Evolutionary conservation across 1,140 invertebrate species (phyloP).

Genomic region (Teleopsis dalmanni): DNA sequence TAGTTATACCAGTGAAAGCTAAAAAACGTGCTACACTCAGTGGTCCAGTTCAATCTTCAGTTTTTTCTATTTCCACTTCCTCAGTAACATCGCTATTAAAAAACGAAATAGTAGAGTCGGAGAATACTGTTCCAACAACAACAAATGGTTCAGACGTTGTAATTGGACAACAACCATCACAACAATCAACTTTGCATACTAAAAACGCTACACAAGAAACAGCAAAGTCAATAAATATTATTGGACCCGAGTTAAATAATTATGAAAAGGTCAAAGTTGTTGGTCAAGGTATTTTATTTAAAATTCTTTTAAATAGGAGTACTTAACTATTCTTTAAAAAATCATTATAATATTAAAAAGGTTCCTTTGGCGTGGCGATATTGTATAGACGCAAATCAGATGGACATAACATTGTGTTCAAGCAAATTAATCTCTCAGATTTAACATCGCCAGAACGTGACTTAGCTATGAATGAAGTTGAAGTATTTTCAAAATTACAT

Average conservation of each 20-base stretch:
- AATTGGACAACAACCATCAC: no score
- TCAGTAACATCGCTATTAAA: slow-evolving; percentile 15
- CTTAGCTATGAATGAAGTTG: slow-evolving; percentile 69
- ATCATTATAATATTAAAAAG: no score
- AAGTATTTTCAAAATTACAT: slow-evolving; percentile 61
- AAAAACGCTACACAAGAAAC: neutral
- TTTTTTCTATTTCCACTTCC: slow-evolving; percentile 33
- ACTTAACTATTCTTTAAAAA: no score
- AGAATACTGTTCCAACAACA: neutral
- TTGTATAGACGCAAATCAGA: slow-evolving; percentile 61
- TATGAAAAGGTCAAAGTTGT: slow-evolving; percentile 38
- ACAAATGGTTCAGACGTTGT: neutral
- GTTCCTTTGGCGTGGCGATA: slow-evolving; percentile 69
- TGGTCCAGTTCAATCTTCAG: slow-evolving; percentile 18
- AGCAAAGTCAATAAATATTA: slow-evolving; percentile 11
- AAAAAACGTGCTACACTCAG: slow-evolving; percentile 12
- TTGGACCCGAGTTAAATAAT: slow-evolving; percentile 29
- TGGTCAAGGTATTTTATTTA: slow-evolving; percentile 22
- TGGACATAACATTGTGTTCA: slow-evolving; percentile 62
- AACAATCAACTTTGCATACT: no score
- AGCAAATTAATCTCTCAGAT: slow-evolving; percentile 69
- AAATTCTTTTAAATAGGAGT: no score
- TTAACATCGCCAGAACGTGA: slow-evolving; percentile 59
- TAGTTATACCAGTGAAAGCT: slow-evolving; percentile 3
- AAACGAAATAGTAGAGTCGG: neutral